These are phyloP conservation scores for Lydus trimaculatus DNA, from an alignment of 2,888 invertebrate species.

Conservation along the genomic window DNA sequence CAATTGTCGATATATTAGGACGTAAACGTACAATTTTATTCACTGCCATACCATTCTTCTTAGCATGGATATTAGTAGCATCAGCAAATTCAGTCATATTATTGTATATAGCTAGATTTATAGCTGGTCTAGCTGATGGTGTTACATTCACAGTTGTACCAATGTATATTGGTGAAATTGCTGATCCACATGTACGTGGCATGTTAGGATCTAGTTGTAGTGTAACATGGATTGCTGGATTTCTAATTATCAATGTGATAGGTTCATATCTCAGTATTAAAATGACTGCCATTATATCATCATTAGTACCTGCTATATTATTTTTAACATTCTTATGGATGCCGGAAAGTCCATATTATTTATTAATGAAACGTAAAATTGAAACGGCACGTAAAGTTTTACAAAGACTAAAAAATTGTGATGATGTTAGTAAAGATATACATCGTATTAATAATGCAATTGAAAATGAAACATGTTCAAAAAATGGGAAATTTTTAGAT, in stretches of 20 bases:
- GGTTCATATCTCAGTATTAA: constrained; percentile 58
- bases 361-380: not conserved
- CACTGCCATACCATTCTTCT: constrained; percentile 67
- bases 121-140: constrained; percentile 68
- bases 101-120: constrained; percentile 61
- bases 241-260: constrained; percentile 68
- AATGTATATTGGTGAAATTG: constrained; percentile 69
- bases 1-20: constrained; percentile 71
- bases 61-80: constrained; percentile 71
- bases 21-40: constrained; percentile 71
- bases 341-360: constrained; percentile 68
- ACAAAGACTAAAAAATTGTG: not conserved
- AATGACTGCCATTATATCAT: constrained; percentile 62
- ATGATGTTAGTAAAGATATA: constrained; percentile 2
- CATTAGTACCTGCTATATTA: constrained; percentile 60
- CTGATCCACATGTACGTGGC: constrained; percentile 66
- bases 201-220: constrained; percentile 66
- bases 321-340: constrained; percentile 62
- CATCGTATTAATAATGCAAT: constrained; percentile 1
- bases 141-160: constrained; percentile 60
- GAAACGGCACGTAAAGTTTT: constrained; percentile 39
- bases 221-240: constrained; percentile 66
- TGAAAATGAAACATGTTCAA: constrained; percentile 34
- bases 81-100: constrained; percentile 60
- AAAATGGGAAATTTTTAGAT: constrained; percentile 65